A percentile compares a stretch with the other conserved stretches of the same genome.
phyloP scores from a whole-genome alignment of 1,140 invertebrate species.

The Trichonephila clavipes region DNA sequence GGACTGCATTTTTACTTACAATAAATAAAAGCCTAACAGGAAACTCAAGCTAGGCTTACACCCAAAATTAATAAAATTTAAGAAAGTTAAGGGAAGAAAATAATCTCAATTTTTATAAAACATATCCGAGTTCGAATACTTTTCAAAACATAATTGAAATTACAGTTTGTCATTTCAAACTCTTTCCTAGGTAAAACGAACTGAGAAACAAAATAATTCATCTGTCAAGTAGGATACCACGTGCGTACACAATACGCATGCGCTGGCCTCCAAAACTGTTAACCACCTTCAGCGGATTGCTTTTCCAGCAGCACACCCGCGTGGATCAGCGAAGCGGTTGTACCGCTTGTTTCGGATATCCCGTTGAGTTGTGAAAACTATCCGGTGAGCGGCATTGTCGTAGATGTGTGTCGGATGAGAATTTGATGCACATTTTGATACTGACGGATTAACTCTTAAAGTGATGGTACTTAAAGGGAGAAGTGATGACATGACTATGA shows the following conservation, averaged over 20 bases:
- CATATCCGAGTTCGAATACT: background rate
- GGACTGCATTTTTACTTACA: too few relatives aligned
- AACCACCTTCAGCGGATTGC: background rate
- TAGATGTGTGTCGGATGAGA: background rate
- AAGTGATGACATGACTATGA: background rate
- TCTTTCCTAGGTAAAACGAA: background rate
- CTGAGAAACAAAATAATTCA: constrained; percentile 24
- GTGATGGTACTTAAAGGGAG: background rate
- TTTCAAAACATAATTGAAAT: background rate
- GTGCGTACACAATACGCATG: constrained; percentile 42
- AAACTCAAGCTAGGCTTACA: too few relatives aligned
- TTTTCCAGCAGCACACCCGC: constrained; percentile 59
- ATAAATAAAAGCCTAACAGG: too few relatives aligned
- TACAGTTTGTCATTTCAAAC: background rate
- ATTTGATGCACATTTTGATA: background rate
- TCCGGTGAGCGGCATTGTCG: background rate
- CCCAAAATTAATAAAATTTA: too few relatives aligned
- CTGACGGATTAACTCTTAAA: constrained; percentile 27
- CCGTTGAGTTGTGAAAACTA: background rate
- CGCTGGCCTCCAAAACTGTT: background rate
- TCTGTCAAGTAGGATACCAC: constrained; percentile 62
- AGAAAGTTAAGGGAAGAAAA: too few relatives aligned
- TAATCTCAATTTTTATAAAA: too few relatives aligned
- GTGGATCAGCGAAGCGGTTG: constrained; percentile 42
- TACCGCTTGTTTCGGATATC: constrained; percentile 34